A percentile compares a stretch with the other conserved stretches of the same genome.
Conservation (phyloP, 1,140 invertebrate species). For the Diachasma alloeum region DNA sequence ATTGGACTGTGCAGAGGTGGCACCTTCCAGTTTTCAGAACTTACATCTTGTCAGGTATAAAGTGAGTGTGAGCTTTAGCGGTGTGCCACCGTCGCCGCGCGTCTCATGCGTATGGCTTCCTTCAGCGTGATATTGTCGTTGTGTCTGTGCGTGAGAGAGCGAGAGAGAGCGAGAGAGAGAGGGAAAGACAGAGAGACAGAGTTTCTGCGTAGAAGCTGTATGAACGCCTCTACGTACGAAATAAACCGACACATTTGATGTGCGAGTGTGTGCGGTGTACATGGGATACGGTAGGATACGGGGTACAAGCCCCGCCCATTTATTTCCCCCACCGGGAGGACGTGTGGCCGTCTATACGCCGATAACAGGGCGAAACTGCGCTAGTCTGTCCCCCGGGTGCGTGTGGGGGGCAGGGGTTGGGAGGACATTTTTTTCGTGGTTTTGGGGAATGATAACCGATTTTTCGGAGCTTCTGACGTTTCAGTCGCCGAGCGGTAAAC, state of each 20-base stretch:
- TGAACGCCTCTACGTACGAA: no score
- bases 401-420: no score
- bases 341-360: neutral
- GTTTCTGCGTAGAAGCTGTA: neutral
- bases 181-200: neutral
- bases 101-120: constrained; percentile 19
- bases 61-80: constrained; percentile 58
- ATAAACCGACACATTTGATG: neutral
- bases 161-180: constrained; percentile 33
- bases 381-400: no score
- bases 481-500: no score
- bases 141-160: constrained; percentile 38
- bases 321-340: neutral
- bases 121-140: constrained; percentile 23
- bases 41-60: constrained; percentile 63
- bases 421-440: no score
- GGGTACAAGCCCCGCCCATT: neutral
- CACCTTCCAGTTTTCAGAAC: constrained; percentile 63
- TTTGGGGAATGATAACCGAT: no score
- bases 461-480: no score
- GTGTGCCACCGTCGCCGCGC: constrained; percentile 38
- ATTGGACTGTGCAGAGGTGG: constrained; percentile 64
- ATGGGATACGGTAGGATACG: neutral
- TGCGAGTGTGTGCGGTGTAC: neutral
- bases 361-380: neutral